Percentiles rank a stretch among this genome's conserved stretches.
Evolutionary conservation across 2,797 vertebrate species (phyloP).

Genomic region (Tarsius wallacei): DNA sequence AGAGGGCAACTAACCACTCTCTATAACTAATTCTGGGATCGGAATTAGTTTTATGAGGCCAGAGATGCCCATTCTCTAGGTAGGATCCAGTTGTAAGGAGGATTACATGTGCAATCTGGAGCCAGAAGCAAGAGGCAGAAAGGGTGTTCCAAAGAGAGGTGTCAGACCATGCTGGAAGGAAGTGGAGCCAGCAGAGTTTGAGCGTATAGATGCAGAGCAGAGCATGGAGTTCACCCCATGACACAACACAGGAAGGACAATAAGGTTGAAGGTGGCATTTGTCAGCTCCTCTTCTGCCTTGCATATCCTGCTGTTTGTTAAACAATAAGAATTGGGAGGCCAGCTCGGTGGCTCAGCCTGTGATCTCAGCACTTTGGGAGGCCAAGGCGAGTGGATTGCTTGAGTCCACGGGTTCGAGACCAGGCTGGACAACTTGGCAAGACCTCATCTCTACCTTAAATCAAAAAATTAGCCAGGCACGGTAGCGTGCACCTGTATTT

Average conservation of each 20-base stretch:
- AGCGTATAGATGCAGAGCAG: not conserved
- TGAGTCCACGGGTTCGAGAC: no score
- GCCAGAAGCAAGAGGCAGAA: not conserved
- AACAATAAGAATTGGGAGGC: not conserved
- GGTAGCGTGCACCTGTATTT: no score
- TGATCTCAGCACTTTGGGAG: no score
- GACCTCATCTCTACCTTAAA: no score
- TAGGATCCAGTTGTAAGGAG: not conserved
- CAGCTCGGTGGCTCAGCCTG: no score
- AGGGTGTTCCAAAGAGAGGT: not conserved
- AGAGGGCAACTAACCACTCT: not conserved
- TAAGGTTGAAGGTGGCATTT: not conserved
- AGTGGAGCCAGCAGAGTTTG: not conserved
- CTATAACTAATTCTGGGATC: not conserved
- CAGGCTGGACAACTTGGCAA: no score
- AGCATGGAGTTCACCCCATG: not conserved
- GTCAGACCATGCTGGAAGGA: not conserved
- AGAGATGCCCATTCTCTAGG: not conserved
- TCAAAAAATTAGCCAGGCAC: no score
- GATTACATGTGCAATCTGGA: not conserved
- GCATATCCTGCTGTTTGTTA: not conserved
- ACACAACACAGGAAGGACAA: not conserved
- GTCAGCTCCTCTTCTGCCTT: not conserved
- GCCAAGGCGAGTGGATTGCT: no score
- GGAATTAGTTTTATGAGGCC: not conserved